Evolutionary conservation across 2,797 vertebrate species (phyloP).

Genomic region (Zonotrichia albicollis): DNA sequence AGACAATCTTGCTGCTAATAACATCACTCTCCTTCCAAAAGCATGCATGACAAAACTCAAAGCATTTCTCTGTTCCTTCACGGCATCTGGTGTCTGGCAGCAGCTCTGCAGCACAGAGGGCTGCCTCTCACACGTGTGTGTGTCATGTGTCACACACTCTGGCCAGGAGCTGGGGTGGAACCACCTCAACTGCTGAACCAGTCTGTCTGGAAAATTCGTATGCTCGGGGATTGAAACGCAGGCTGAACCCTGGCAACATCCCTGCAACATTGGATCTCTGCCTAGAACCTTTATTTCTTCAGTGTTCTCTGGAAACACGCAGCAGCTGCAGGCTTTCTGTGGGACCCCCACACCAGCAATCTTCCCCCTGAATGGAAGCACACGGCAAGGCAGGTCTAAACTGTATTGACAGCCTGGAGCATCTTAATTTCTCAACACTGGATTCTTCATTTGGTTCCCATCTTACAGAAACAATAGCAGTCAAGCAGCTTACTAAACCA

Average conservation of each 20-base stretch:
- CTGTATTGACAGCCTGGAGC: neutral
- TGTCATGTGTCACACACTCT: neutral
- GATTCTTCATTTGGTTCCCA: neutral
- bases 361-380: neutral
- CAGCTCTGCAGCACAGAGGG: neutral
- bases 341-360: neutral
- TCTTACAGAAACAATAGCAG: neutral
- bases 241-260: constrained; percentile 31
- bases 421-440: neutral
- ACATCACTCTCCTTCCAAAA: constrained; percentile 42
- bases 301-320: neutral
- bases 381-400: neutral
- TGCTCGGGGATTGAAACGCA: neutral
- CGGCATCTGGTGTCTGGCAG: neutral
- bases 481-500: neutral
- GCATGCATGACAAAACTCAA: constrained; percentile 43
- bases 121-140: neutral
- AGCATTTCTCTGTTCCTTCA: constrained; percentile 27
- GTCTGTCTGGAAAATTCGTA: constrained; percentile 46
- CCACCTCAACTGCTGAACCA: constrained; percentile 20
- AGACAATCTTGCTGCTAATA: constrained; percentile 46
- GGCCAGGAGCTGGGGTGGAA: constrained; percentile 30
- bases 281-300: constrained; percentile 49
- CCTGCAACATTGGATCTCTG: constrained; percentile 23
- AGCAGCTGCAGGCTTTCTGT: constrained; percentile 12